Evolutionary conservation across 2,888 invertebrate genomes (phyloP).

Genomic region (Gerris lacustris): DNA sequence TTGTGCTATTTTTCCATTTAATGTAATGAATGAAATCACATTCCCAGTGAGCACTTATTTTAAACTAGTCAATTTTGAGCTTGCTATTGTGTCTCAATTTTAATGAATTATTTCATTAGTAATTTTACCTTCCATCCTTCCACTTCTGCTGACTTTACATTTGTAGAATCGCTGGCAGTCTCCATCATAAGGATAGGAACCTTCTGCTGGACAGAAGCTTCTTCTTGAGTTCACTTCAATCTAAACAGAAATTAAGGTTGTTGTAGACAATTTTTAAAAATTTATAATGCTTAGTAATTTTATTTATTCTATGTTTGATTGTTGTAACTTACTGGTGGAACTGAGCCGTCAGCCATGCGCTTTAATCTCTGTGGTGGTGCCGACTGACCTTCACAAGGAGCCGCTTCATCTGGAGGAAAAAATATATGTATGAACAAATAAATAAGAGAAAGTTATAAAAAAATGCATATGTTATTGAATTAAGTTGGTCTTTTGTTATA

Average conservation of each 20-base stretch:
- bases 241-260: conserved; percentile 40
- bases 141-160: conserved; percentile 46
- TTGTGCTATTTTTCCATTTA: too few species aligned
- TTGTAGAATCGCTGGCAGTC: conserved; percentile 60
- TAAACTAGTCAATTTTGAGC: too few species aligned
- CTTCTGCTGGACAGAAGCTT: conserved; percentile 52
- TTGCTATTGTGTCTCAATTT: too few species aligned
- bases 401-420: conserved; percentile 16
- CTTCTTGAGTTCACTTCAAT: conserved; percentile 46
- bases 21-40: too few species aligned
- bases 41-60: too few species aligned
- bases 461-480: background rate
- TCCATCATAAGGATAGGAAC: conserved; percentile 55
- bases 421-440: background rate
- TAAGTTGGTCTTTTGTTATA: conserved; percentile 8
- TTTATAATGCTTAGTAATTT: conserved; percentile 1
- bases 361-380: conserved; percentile 25
- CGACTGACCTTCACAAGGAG: conserved; percentile 21
- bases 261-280: background rate
- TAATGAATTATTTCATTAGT: background rate
- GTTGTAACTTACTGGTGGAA: conserved; percentile 46
- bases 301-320: background rate
- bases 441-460: background rate
- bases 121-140: conserved; percentile 33
- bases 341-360: conserved; percentile 40